Evolutionary conservation across 2,797 vertebrate species (phyloP), one percentile per base, ranked within the genome.

Genomic region (Lepus townsendii): DNA sequence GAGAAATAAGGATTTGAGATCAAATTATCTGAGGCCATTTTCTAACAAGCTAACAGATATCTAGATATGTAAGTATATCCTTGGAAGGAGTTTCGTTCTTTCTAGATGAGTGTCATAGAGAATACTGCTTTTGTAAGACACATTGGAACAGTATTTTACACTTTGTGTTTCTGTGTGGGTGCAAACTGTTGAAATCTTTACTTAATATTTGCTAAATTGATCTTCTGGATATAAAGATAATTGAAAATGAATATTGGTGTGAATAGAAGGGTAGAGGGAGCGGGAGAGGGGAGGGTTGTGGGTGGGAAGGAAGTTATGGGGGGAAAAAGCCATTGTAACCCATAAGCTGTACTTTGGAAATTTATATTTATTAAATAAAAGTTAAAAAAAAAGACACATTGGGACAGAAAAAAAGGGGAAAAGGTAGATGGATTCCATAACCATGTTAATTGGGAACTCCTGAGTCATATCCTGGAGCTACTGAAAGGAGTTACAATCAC

Each of bases 1-100:
- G 54, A 85, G 22, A 57, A 88, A 19, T 83, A 77, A 88, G 57
- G 12, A 1, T 38, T 93, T 89, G 22, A 62, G 72, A 92, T 91
- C 8, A 87, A 91, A 89, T 75, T 69, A 3, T 72, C 54, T 71
- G 35, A 87, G 0, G 5, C 83, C 4, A 42, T 84, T 91, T 93
- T 68, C 8, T 26, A 71, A 62, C 19, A 86, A 73, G 30, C 16
- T 92, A 32, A 1, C n/a, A 66, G 52, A 19, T 78, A 85, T 78
- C 88, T 96, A n/a, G 85, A 90, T 50, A 13, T n/a, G 82, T 22
- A 16, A 77, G 24, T 80, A 38, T 72, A 12, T 50, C 4, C 11
- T 80, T 8, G 47, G 42, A 65, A 96, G 16, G 2, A 4, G 26
- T 69, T 88, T 60, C 78, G 27, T 73, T 22, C 87, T 83, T 83